Evolutionary conservation across 2,888 invertebrate species (phyloP), one percentile per base, ranked within the genome.

Genomic region (Dromius quadrimaculatus): DNA sequence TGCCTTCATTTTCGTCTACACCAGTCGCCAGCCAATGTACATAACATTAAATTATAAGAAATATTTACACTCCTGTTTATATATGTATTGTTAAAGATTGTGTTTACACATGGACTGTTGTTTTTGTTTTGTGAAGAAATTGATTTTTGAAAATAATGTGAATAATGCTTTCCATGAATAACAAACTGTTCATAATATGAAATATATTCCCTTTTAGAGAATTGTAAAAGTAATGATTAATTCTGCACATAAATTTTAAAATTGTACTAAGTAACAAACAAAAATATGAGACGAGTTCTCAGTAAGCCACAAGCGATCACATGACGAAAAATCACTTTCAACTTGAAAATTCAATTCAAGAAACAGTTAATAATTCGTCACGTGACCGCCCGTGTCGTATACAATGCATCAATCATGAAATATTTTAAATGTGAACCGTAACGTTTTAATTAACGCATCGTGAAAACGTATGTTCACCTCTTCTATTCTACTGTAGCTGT

Each of bases 101-200:
- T 77, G 79, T 80, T 80, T 77, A 77, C 76, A 78, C 76, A 77
- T 78, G 80, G 79, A 80, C 78, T 80, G 79, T 81, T 80, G 77
- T 79, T 79, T 76, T 74, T 71, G 72, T 76, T 75, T 76, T 76
- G 68, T 76, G 74, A 72, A 75, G 74, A 75, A 73, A 74, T 76
- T 76, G 76, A 73, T 75, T 76, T 76, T 77, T 54, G 74, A 65
- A 66, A 68, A 57, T 43, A 59, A 68, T 68, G 59, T 57, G 68
- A 68, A 68, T 68, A 68, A 68, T 68, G 68, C 57, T 68, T 68
- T 68, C 59, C 59, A 68, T 28, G 41, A 68, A 68, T 59, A 68
- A 68, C 59, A 59, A 68, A 68, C 43, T 59, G 57, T 57, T 68
- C n/a, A n/a, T 57, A 23, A 43, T 28, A 36, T 38, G 34, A 50